Conservation (phyloP, 2,113 vertebrate species). For the Tringa solitaria region DNA sequence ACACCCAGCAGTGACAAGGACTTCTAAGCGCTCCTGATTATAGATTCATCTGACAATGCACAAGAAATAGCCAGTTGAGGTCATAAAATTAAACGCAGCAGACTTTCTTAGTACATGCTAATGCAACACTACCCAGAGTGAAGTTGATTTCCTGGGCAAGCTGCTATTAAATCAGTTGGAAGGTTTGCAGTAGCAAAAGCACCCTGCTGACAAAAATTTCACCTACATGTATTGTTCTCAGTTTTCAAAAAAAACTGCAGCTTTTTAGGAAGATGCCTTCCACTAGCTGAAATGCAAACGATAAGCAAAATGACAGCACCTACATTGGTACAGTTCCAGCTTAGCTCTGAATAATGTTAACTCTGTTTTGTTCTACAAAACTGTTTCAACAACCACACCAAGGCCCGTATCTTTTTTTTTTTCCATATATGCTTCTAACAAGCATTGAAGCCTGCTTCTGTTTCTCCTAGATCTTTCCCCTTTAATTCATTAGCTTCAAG, state of each 20-base stretch:
- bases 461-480: background rate
- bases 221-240: background rate
- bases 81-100: background rate
- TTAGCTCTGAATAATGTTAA: background rate
- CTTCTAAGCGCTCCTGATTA: background rate
- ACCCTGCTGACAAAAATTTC: background rate
- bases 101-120: background rate
- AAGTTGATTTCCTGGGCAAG: background rate
- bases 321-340: rapidly evolving
- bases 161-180: background rate
- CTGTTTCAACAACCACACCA: background rate
- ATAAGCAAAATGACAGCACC: background rate
- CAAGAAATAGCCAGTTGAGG: background rate
- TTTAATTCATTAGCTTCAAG: background rate
- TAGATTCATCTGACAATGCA: background rate
- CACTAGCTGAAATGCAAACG: background rate
- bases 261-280: background rate
- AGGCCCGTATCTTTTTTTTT: background rate
- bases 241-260: background rate
- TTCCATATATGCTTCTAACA: background rate
- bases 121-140: background rate
- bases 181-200: background rate
- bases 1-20: background rate
- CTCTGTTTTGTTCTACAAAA: background rate
- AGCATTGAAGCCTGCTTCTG: background rate